Evolutionary conservation across 2,113 vertebrate species (phyloP).

Genomic region (Trematocara stigmaticum): DNA sequence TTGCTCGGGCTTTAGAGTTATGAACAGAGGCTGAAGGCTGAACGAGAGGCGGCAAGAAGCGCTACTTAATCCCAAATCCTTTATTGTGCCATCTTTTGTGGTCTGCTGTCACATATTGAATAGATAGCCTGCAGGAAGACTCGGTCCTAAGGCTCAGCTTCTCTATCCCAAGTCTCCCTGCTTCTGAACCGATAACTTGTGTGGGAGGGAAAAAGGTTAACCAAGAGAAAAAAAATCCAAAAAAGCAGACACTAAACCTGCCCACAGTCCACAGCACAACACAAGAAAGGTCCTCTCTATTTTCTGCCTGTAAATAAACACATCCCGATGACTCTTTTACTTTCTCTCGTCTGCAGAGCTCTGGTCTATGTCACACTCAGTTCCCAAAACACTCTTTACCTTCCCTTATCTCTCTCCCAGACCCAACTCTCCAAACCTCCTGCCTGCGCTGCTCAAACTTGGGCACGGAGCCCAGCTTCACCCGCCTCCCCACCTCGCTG

Average conservation of each 20-base stretch:
- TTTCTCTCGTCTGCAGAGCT: constrained; percentile 50
- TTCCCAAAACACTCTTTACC: constrained; percentile 78
- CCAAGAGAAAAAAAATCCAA: constrained; percentile 6
- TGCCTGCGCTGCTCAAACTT: constrained; percentile 30
- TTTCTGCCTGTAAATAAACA: constrained; percentile 55
- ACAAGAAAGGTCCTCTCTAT: constrained; percentile 22
- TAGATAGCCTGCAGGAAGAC: constrained; percentile 53
- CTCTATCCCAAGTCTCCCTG: constrained; percentile 37
- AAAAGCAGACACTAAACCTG: constrained; percentile 1
- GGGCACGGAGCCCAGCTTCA: constrained; percentile 57
- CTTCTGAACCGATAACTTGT: constrained; percentile 45
- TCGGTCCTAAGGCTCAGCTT: constrained; percentile 37
- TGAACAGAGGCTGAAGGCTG: constrained; percentile 39
- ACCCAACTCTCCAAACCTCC: constrained; percentile 59
- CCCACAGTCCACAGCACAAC: not conserved
- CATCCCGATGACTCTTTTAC: constrained; percentile 35
- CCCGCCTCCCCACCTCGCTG: constrained; percentile 61
- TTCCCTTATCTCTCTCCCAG: constrained; percentile 74
- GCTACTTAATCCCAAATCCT: constrained; percentile 62
- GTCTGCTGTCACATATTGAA: constrained; percentile 34
- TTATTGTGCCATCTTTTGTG: constrained; percentile 67
- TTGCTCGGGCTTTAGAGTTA: constrained; percentile 41
- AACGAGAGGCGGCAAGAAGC: constrained; percentile 33
- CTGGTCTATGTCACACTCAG: constrained; percentile 78
- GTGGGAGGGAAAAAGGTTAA: not conserved